phyloP scores from a whole-genome alignment of 2,888 invertebrate genomes.

The Rotaria macrura region DNA sequence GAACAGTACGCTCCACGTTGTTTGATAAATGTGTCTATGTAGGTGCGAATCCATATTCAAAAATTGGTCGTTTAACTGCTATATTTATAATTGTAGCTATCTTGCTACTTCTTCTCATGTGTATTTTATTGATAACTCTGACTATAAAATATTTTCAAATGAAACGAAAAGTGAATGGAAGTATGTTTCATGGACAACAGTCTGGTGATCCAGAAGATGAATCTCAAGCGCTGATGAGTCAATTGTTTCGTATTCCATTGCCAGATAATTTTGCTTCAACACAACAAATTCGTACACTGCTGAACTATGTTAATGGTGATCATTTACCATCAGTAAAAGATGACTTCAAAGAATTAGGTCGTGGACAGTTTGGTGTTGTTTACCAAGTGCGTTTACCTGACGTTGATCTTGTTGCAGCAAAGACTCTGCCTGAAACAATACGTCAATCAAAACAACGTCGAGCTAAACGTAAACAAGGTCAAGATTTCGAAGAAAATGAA shows the following conservation, averaged over 20 bases:
- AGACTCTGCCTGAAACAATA: background rate
- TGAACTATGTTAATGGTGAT: background rate
- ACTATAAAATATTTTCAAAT: background rate
- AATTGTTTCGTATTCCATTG: background rate
- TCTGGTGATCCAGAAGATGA: background rate
- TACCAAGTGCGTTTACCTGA: background rate
- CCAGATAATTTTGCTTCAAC: background rate
- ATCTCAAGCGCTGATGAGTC: background rate
- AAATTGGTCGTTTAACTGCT: background rate
- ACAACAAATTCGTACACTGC: background rate
- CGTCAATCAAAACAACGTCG: background rate
- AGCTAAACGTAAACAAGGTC: background rate
- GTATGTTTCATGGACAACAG: background rate
- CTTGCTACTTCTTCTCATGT: background rate
- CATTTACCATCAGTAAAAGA: background rate
- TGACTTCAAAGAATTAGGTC: background rate
- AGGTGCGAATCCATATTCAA: background rate
- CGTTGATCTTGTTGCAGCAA: background rate
- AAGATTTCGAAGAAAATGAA: background rate
- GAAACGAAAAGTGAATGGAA: background rate
- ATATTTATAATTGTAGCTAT: background rate
- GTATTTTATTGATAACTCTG: background rate
- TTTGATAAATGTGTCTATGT: background rate
- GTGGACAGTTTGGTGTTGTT: constrained; percentile 1
- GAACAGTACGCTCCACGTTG: no score